Conservation (phyloP, 2,113 vertebrate species). For the Pterophyllum scalare region DNA sequence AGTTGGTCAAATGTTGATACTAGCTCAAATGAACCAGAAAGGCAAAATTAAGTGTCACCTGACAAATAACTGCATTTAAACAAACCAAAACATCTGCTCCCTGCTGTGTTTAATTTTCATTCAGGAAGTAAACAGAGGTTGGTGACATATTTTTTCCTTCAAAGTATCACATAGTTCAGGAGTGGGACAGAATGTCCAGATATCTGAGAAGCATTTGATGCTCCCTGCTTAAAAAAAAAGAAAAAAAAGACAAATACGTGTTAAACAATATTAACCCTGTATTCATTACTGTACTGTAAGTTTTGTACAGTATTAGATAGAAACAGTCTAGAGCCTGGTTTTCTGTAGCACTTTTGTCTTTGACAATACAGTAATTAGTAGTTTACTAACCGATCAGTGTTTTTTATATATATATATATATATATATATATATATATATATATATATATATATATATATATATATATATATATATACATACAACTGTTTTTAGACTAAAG, state of each 20-base stretch:
- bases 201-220: background rate
- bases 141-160: background rate
- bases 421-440: too few species aligned
- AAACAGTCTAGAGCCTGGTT: background rate
- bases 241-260: fast-evolving
- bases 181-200: background rate
- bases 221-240: background rate
- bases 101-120: too few species aligned
- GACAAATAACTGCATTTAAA: too few species aligned
- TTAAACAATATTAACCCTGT: background rate
- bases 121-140: too few species aligned
- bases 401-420: too few species aligned
- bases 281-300: background rate
- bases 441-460: too few species aligned
- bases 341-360: too few species aligned
- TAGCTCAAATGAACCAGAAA: too few species aligned
- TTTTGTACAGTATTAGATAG: background rate
- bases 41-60: too few species aligned
- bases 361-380: too few species aligned
- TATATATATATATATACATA: background rate
- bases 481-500: background rate
- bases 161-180: background rate
- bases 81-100: too few species aligned
- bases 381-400: too few species aligned
- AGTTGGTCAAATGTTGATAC: background rate